Evolutionary conservation across 2,888 invertebrate species (phyloP).

Genomic region (Clunio marinus): DNA sequence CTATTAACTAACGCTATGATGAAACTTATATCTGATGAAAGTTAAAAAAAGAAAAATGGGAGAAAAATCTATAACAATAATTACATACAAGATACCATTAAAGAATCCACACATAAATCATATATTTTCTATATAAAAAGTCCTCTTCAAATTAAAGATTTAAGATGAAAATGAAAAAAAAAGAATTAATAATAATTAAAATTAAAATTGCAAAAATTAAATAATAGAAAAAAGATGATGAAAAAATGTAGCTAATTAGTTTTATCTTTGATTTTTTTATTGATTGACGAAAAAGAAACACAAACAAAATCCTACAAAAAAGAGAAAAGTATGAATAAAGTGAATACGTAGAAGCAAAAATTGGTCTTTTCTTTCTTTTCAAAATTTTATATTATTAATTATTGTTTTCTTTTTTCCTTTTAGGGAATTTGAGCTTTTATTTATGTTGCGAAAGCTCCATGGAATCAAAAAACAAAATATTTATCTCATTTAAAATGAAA

Average conservation of each 20-base stretch:
- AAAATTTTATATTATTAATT: too few species aligned
- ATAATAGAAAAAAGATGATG: too few species aligned
- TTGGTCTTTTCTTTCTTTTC: neutral
- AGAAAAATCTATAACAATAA: constrained; percentile 1
- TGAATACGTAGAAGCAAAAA: constrained; percentile 10
- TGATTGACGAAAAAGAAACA: constrained; percentile 31
- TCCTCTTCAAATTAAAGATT: neutral
- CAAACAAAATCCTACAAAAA: constrained; percentile 3
- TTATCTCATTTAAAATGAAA: too few species aligned
- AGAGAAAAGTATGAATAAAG: neutral
- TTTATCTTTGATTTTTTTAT: constrained; percentile 32
- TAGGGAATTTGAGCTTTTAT: too few species aligned
- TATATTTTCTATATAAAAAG: neutral
- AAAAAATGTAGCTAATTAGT: constrained; percentile 14
- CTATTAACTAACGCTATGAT: constrained; percentile 4
- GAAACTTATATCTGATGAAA: constrained; percentile 5
- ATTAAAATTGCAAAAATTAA: neutral
- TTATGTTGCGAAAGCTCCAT: too few species aligned
- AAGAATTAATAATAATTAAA: too few species aligned
- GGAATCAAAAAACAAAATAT: too few species aligned
- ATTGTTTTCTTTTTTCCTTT: too few species aligned
- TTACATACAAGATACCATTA: constrained; percentile 10
- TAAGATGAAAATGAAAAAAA: neutral
- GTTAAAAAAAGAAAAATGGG: neutral
- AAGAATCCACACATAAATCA: neutral